A percentile compares a stretch with the other conserved stretches of the same genome.
Evolutionary conservation across 2,888 invertebrate species (phyloP).

Genomic region (Eretmocerus hayati): DNA sequence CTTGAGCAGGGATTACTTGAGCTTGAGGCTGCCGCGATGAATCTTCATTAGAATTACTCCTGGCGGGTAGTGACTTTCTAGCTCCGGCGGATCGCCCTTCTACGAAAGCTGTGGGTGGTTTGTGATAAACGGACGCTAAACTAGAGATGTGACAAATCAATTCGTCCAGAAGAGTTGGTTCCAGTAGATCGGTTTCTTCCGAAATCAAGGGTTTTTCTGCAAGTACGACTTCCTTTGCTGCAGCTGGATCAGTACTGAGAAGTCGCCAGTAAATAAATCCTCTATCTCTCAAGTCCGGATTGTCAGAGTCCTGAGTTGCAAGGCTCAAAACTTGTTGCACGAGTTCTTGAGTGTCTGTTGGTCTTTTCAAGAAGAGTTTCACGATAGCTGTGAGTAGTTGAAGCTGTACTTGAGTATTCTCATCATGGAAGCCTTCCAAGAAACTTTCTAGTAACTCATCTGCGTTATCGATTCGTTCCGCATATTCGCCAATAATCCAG

Average conservation of each 20-base stretch:
- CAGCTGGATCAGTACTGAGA: slow-evolving; percentile 96
- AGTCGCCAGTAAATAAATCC: slow-evolving; percentile 99
- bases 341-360: slow-evolving; percentile 95
- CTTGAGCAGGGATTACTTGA: slow-evolving; percentile 66
- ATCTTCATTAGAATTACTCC: slow-evolving; percentile 40
- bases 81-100: slow-evolving; percentile 78
- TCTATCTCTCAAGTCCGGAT: slow-evolving; percentile 95
- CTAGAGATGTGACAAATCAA: slow-evolving; percentile 98
- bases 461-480: slow-evolving; percentile 98
- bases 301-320: slow-evolving; percentile 91
- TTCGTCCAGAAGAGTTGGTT: slow-evolving; percentile 95
- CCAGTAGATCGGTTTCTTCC: slow-evolving; percentile 96
- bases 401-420: slow-evolving; percentile 93
- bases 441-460: slow-evolving; percentile 97
- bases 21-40: slow-evolving; percentile 37
- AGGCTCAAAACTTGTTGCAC: slow-evolving; percentile 92
- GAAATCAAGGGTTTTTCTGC: slow-evolving; percentile 99
- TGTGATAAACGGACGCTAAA: slow-evolving; percentile 96
- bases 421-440: slow-evolving; percentile 95
- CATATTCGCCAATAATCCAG: slow-evolving; percentile 94
- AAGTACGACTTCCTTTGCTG: slow-evolving; percentile 97
- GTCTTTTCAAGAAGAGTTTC: slow-evolving; percentile 94
- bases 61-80: slow-evolving; percentile 70
- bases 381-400: slow-evolving; percentile 97
- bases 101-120: slow-evolving; percentile 97